These are phyloP conservation scores for Mizuhopecten yessoensis DNA, from an alignment of 1,140 invertebrate species.

Conservation along the genomic window DNA sequence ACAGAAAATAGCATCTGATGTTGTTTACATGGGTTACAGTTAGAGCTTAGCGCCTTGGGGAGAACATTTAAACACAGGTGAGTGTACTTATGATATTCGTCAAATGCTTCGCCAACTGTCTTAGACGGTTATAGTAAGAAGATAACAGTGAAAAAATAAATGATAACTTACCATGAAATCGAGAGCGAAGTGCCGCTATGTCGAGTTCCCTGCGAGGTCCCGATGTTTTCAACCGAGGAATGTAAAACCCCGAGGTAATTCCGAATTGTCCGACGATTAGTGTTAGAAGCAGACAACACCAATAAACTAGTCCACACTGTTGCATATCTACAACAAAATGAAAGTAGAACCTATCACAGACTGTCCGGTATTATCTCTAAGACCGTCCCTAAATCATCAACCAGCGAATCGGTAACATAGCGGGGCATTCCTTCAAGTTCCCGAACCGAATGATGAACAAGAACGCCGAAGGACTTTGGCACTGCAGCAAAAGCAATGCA, in stretches of 20 bases:
- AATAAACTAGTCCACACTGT: constrained; percentile 33
- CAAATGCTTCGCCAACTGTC: neutral
- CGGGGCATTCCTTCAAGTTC: neutral
- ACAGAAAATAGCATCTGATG: neutral
- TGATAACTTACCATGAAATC: neutral
- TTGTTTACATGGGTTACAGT: neutral
- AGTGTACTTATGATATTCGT: neutral
- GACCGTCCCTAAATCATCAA: neutral
- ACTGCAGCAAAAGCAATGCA: constrained; percentile 24
- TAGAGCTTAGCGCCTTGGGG: neutral
- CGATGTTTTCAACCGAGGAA: constrained; percentile 32
- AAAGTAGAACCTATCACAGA: constrained; percentile 6
- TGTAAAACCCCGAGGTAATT: constrained; percentile 38
- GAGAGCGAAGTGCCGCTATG: constrained; percentile 4
- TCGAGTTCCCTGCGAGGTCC: constrained; percentile 29
- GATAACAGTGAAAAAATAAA: neutral
- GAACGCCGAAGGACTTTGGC: neutral
- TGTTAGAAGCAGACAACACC: constrained; percentile 37
- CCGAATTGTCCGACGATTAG: constrained; percentile 37
- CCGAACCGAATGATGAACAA: neutral
- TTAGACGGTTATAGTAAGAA: neutral
- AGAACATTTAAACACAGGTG: neutral
- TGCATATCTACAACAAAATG: constrained; percentile 34
- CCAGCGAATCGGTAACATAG: neutral
- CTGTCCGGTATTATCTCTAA: neutral